Evolutionary conservation across 2,888 invertebrate species (phyloP), one percentile per base, ranked within the genome.

Genomic region (Pammene aurita): DNA sequence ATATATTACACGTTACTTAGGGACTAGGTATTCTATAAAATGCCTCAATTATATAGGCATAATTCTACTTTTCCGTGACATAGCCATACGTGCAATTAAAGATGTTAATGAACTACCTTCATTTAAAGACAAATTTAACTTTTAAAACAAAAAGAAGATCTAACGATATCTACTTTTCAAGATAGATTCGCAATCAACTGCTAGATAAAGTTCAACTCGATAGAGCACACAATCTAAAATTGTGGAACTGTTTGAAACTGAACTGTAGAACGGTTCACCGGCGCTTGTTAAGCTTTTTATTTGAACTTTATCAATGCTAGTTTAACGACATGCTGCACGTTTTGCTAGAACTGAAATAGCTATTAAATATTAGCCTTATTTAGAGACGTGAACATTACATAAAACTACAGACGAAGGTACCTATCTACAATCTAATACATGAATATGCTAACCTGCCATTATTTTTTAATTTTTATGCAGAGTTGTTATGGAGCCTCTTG

Each of bases 141-240:
- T n/a, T 38, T 1, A n/a, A 26, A 44, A 74, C 62, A 69, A 57
- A 77, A 81, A 80, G 75, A 82, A 80, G 79, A 84, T 85, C 81
- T 84, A 84, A 83, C 84, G 83, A 84, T 87, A 60, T 64, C 38
- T 65, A 85, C 81, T 86, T 83, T 82, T 75, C 72, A 81, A 82
- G 78, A 84, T 82, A 80, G 81, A 84, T 79, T 85, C 81, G 85
- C 89, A 90, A 89, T 89, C 89, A 89, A 83, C 84, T 86, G 84
- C 85, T 87, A 85, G 87, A 87, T 85, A 86, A 89, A 90, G 85
- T 90, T 89, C 74, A 77, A 80, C 75, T 83, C 80, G 79, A 77
- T 78, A 77, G 77, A 86, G 83, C 84, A 85, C 76, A 76, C 84
- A 83, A 85, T 85, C 85, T 87, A 78, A 83, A 85, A 88, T 84